Evolutionary conservation across 1,140 invertebrate species (phyloP).

Genomic region (Drosophila eugracilis): DNA sequence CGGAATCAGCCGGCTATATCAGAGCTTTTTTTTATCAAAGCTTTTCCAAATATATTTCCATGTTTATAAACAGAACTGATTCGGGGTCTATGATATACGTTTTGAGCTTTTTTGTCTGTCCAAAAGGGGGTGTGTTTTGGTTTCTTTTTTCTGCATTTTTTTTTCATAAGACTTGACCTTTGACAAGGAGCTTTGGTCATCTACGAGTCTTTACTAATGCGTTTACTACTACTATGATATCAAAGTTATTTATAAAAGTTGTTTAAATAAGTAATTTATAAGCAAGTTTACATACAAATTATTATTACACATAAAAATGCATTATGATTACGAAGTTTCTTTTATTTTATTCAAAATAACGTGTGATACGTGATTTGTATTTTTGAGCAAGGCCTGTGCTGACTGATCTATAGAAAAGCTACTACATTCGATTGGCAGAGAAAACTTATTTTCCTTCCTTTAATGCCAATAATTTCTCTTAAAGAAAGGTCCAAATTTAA

Average conservation of each 20-base stretch:
- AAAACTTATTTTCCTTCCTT: too few species aligned
- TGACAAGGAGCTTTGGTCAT: background rate
- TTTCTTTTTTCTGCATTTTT: constrained; percentile 1
- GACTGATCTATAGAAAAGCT: too few species aligned
- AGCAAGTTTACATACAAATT: too few species aligned
- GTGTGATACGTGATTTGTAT: background rate
- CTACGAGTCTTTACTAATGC: too few species aligned
- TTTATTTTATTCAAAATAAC: background rate
- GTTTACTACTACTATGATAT: too few species aligned
- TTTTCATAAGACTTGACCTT: constrained; percentile 22
- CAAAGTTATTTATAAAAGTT: too few species aligned
- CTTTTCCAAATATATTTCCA: constrained; percentile 18
- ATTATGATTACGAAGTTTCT: too few species aligned
- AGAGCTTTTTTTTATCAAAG: constrained; percentile 26
- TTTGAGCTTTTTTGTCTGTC: background rate
- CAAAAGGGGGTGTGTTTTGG: constrained; percentile 23
- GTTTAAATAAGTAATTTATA: too few species aligned
- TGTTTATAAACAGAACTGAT: constrained; percentile 22
- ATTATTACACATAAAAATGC: too few species aligned
- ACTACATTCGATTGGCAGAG: too few species aligned
- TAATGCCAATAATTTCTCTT: too few species aligned
- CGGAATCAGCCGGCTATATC: constrained; percentile 10
- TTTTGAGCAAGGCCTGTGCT: background rate
- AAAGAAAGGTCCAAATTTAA: background rate
- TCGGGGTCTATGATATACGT: background rate